Conservation (phyloP, 2,888 invertebrate species). For the Seladonia tumulorum region DNA sequence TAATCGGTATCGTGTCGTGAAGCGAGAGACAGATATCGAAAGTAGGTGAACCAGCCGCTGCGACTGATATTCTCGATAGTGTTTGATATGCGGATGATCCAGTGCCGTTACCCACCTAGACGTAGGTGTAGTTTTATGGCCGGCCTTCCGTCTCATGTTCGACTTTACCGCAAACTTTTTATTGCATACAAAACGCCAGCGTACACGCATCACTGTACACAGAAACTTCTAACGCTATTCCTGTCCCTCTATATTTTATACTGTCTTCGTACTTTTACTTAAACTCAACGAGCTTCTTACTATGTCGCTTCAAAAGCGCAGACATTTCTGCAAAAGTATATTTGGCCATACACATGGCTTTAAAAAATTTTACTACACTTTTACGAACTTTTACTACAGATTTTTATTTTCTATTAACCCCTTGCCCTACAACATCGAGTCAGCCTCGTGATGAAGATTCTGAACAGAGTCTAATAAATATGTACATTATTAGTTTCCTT, state of each 20-base stretch:
- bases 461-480: no score
- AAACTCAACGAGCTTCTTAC: background rate
- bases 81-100: slow-evolving; percentile 68
- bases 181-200: background rate
- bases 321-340: background rate
- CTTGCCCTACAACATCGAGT: no score
- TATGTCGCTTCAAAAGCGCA: background rate
- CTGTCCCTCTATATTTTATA: background rate
- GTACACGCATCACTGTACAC: slow-evolving; percentile 10
- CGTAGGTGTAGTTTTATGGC: slow-evolving; percentile 63
- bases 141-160: slow-evolving; percentile 54
- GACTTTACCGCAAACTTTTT: slow-evolving; percentile 45
- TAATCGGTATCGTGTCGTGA: slow-evolving; percentile 62
- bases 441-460: no score
- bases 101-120: slow-evolving; percentile 68
- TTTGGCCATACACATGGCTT: background rate
- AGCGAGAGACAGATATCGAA: slow-evolving; percentile 59
- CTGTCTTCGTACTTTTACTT: background rate
- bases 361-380: no score
- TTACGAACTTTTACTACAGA: no score
- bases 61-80: slow-evolving; percentile 62
- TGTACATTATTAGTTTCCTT: no score
- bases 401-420: background rate
- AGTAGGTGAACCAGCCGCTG: slow-evolving; percentile 67
- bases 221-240: slow-evolving; percentile 4